Evolutionary conservation across 2,797 vertebrate species (phyloP).

Genomic region (Sebastolobus alascanus): DNA sequence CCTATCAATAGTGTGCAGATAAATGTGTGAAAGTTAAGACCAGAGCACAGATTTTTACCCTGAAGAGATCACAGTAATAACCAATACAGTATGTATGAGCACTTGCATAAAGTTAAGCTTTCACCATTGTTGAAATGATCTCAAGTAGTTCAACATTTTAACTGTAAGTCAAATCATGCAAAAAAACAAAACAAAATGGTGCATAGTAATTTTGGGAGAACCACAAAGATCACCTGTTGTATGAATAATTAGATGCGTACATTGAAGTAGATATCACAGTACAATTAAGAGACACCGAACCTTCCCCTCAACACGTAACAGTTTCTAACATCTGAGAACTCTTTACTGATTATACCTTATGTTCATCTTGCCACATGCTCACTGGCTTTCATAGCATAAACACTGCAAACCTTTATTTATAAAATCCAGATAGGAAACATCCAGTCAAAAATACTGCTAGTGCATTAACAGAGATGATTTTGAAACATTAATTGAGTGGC

Average conservation of each 20-base stretch:
- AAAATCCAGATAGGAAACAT: constrained; percentile 53
- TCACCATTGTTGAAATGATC: constrained; percentile 54
- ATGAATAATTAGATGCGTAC: constrained; percentile 56
- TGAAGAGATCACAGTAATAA: constrained; percentile 80
- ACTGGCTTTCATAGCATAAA: constrained; percentile 47
- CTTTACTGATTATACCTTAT: constrained; percentile 22
- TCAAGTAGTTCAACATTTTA: constrained; percentile 60
- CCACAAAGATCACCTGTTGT: constrained; percentile 41
- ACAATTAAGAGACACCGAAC: constrained; percentile 61
- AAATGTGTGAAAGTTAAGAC: constrained; percentile 45
- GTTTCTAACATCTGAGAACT: constrained; percentile 27
- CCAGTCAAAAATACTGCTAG: constrained; percentile 57
- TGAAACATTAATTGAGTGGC: constrained; percentile 17
- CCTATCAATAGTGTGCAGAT: constrained; percentile 46
- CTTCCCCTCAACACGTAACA: constrained; percentile 25
- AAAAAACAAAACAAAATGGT: constrained; percentile 37
- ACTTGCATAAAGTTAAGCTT: constrained; percentile 64
- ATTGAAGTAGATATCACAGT: constrained; percentile 73
- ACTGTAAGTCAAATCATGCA: constrained; percentile 60
- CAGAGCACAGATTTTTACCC: constrained; percentile 58
- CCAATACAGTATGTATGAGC: constrained; percentile 72
- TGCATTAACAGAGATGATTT: constrained; percentile 58
- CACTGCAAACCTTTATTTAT: constrained; percentile 49
- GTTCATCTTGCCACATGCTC: constrained; percentile 57
- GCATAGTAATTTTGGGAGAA: constrained; percentile 67